Conservation (phyloP, 2,797 vertebrate genomes). For the Oryzias sinensis region DNA sequence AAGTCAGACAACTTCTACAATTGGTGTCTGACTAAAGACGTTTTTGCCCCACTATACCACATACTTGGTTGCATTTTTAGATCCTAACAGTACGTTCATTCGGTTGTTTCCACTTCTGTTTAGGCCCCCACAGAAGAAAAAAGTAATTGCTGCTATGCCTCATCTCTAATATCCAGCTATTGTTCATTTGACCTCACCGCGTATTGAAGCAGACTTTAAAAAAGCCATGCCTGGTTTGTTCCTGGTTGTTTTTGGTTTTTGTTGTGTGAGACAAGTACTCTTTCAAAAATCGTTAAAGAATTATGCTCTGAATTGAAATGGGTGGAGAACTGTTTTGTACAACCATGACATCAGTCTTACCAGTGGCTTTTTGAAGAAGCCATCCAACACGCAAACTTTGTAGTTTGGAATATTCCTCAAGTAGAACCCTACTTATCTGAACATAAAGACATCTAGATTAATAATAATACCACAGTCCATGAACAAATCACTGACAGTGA, state of each 20-base stretch:
- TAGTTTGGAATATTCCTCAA: neutral
- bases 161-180: too few relatives aligned
- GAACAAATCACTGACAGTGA: too few relatives aligned
- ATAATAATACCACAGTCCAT: neutral
- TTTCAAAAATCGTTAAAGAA: neutral
- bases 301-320: too few relatives aligned
- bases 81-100: too few relatives aligned
- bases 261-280: neutral
- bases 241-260: too few relatives aligned
- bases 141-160: too few relatives aligned
- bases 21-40: too few relatives aligned
- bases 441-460: neutral
- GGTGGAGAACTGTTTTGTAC: neutral
- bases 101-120: too few relatives aligned
- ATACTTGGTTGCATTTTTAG: too few relatives aligned
- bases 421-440: neutral
- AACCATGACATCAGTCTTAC: neutral
- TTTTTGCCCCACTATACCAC: too few relatives aligned
- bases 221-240: neutral
- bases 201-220: neutral
- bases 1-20: too few relatives aligned
- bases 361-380: conserved; percentile 3
- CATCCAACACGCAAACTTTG: neutral
- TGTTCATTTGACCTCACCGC: neutral
- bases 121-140: too few relatives aligned